These are phyloP conservation scores for Amazona vittata DNA, from an alignment of 2,113 vertebrate species.

Conservation along the genomic window DNA sequence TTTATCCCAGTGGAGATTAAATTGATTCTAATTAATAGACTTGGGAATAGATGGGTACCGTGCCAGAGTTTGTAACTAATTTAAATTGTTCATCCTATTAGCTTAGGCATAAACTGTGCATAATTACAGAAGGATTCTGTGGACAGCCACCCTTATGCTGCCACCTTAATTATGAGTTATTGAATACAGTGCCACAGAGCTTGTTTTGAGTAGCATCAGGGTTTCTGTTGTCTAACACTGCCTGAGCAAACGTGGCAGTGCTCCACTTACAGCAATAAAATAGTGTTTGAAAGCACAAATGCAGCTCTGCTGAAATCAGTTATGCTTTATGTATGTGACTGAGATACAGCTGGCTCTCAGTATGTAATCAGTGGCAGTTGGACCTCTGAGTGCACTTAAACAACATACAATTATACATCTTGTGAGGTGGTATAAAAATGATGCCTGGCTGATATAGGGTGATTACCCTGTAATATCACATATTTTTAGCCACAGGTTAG, in stretches of 20 bases:
- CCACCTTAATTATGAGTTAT: slow-evolving; percentile 34
- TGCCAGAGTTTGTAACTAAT: slow-evolving; percentile 52
- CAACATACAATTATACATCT: neutral
- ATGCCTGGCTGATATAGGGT: neutral
- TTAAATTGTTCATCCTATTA: slow-evolving; percentile 57
- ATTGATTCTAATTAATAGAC: slow-evolving; percentile 69
- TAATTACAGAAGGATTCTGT: slow-evolving; percentile 44
- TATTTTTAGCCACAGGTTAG: neutral
- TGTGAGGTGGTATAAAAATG: neutral
- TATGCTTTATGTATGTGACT: neutral
- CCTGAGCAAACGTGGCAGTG: neutral
- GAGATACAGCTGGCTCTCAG: neutral
- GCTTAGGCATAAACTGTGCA: slow-evolving; percentile 40
- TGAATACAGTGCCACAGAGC: neutral
- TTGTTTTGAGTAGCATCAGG: neutral
- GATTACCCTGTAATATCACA: neutral
- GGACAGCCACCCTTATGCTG: neutral
- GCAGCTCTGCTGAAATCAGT: neutral
- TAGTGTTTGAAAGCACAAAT: neutral
- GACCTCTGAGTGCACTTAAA: neutral
- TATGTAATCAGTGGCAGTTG: neutral
- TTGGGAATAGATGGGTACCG: slow-evolving; percentile 40
- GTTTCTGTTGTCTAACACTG: neutral
- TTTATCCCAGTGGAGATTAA: slow-evolving; percentile 61
- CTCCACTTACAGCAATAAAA: neutral